These are phyloP conservation scores for Acrossocheilus fasciatus DNA, from an alignment of 2,797 vertebrate species.

Conservation along the genomic window DNA sequence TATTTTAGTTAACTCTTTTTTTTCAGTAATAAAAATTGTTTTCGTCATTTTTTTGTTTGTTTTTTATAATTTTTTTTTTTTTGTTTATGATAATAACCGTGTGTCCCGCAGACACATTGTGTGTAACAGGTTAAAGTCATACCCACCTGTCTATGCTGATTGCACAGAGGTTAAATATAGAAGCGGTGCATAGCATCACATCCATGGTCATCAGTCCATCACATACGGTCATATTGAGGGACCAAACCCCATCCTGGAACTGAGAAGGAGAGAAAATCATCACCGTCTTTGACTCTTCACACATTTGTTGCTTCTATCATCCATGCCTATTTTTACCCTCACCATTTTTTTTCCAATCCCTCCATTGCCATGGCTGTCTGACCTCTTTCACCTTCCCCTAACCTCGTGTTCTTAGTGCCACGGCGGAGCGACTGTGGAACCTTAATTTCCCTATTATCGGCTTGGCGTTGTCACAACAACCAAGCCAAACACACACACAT, in stretches of 20 bases:
- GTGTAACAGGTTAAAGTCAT: not conserved
- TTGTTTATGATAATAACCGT: not conserved
- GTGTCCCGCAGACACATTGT: not conserved
- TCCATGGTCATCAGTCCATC: conserved; percentile 96
- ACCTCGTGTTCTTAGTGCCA: not conserved
- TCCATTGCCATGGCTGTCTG: not conserved
- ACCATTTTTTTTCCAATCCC: not conserved
- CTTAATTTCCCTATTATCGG: conserved; percentile 46
- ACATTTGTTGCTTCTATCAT: not conserved
- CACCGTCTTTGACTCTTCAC: not conserved
- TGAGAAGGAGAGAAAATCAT: conserved; percentile 66
- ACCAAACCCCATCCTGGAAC: conserved; percentile 93
- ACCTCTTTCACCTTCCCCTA: not conserved
- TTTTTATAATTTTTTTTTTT: not conserved
- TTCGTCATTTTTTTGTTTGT: too few relatives aligned
- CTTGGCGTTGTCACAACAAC: conserved; percentile 27
- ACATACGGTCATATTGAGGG: conserved; percentile 85
- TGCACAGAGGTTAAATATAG: conserved; percentile 97
- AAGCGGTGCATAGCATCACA: conserved; percentile 96
- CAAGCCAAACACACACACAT: conserved; percentile 3
- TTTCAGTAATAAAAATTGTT: not conserved
- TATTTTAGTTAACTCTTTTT: not conserved
- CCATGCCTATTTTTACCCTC: not conserved
- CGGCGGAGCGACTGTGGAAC: conserved; percentile 20
- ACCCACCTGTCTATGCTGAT: conserved; percentile 94